Base-by-base conservation (phyloP, 2,113 vertebrate species). In the Nannospalax galili region DNA sequence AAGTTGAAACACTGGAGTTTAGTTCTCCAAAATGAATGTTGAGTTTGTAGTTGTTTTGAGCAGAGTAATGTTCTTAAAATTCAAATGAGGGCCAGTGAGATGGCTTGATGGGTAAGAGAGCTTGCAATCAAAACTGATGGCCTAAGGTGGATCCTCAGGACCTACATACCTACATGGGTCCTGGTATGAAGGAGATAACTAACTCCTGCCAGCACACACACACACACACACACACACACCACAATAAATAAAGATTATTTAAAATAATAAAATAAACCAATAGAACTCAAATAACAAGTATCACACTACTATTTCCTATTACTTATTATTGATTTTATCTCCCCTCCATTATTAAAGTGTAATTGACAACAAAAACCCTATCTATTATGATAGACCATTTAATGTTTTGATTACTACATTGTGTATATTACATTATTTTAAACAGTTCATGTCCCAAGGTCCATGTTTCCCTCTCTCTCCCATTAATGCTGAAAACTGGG, bases 1-100 rank as follows among this genome's bases (percentile, higher is more conserved):
- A 92, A 93, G n/a, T 48, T 81, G n/a, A 88, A 96, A 91, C 84
- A 77, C 62, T 84, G 48, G 28, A 92, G 32, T 88, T 93, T 93
- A 65, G 35, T 77, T 74, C 26, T 90, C n/a, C 64, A 30, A 85
- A 32, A 35, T 60, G 4, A 42, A 70, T 48, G 48, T 22, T 81
- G 62, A 92, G 3, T 12, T 93, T 82, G 22, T 26, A n/a, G 30
- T 69, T 93, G 52, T 90, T 96, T 87, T 81, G 45, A 96, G 40
- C 16, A 84, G 20, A 45, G 2, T 42, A 65, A 64, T 14, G 6
- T 45, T 64, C 15, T 5, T 48, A 92, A 88, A 80, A 79, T 52
- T 75, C 65, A 90, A 81, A 82, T 73, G 65, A 4, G 26, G 9
- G 40, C 30, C 48, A 52, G 48, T 52, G 48, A 52, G 48, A 52